Base-by-base conservation (phyloP, 1,140 invertebrate genomes). In the Helicoverpa zea region DNA sequence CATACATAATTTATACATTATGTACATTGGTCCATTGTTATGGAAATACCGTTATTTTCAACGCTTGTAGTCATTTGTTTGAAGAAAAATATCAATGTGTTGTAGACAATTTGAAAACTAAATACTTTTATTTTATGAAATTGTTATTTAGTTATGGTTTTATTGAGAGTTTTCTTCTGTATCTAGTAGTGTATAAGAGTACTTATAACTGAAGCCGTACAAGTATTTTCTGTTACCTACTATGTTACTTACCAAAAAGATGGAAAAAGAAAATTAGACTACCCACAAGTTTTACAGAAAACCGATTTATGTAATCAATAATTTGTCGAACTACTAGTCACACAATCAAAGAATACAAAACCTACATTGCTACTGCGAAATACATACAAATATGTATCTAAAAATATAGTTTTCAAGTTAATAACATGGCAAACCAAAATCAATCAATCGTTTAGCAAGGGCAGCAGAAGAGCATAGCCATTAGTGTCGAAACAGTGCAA, bases 401-500 rank as follows among this genome's bases (percentile, higher is more conserved):
- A 29, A n/a, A 10, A 11, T 29, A 43, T 2, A 16, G 5, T 66
- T 30, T 43, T 30, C 70, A 63, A 51, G 13, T 43, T 49, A 74
- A 13, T 61, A 58, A 35, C 30, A 11, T 63, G 43, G 29, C 16
- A 58, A 59, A 68, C 51, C 51, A 79, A 80, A 80, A 80, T 79
- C 47, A 80, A 86, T 78, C 83, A 87, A 89, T 85, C 82, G 82
- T 84, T 86, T 80, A 70, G 51, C 49, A 18, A 30, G 76, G 54
- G 63, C 52, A 82, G 63, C 80, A 81, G 82, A 78, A 64, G 75
- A 79, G 75, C 64, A 83, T 80, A 68, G 84, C 83, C 87, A 79
- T 74, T 79, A 84, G 79, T 88, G 84, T 87, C 85, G 83, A 86
- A 89, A 88, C 85, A 80, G 80, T 78, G 80, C 47, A 74, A 81